Base-by-base conservation (phyloP, 1,140 invertebrate genomes). In the Sycophila sp. region DNA sequence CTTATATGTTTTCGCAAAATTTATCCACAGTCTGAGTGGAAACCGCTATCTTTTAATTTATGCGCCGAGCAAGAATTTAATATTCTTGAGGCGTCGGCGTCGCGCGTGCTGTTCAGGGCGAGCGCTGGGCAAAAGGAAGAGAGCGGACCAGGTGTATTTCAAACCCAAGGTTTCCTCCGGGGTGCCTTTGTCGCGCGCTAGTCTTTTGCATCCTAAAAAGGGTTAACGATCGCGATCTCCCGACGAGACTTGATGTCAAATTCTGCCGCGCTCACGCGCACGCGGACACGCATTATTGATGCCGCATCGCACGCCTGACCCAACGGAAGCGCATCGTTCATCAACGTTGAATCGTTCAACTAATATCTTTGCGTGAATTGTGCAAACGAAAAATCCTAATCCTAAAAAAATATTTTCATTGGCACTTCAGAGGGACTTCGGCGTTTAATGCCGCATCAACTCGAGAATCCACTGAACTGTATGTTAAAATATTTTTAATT, bases 21-120 rank as follows among this genome's bases (percentile, higher is more conserved):
- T 81, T 80, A 81, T 79, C 77, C 78, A 73, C 72, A 80, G 71
- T 65, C 67, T 26, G 67, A 77, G 74, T 76, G 74, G 73, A 78
- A 80, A 79, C 78, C 76, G 78, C 78, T 82, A 82, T 82, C 81
- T 82, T 84, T 83, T 83, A 84, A 83, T 84, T 83, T 84, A 83
- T 84, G 80, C 81, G 78, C 75, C 74, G 76, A 73, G 63, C 71
- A 69, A 79, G 76, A 83, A 84, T 84, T 84, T 84, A 84, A 84
- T 84, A 84, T 84, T 83, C 83, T 81, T 75, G 53, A 67, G 42
- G 75, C 77, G 78, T 82, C 74, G 69, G 73, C 75, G 75, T 71
- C 72, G 70, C 76, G 76, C 80, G 78, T 78, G 80, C 75, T 78
- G 60, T 63, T 72, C 34, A 51, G 47, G 42, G 17, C 38, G 49